A percentile compares a stretch with the other conserved stretches of the same genome.
phyloP scores from a whole-genome alignment of 1,140 invertebrate species.

The Listronotus oregonensis region DNA sequence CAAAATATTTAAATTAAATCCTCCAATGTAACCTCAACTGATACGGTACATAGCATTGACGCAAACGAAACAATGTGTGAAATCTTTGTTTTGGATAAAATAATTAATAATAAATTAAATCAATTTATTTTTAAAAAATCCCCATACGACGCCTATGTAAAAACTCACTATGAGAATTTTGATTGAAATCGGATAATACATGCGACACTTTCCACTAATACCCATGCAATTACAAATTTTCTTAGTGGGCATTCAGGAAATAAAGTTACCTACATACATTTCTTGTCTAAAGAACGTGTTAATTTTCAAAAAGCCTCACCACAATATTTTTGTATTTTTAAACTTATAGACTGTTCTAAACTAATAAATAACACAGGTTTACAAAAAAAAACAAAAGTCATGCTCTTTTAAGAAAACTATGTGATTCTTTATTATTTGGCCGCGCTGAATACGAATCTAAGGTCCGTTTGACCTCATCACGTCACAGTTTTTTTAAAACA shows the following conservation, averaged over 20 bases:
- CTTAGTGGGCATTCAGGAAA: too few relatives aligned
- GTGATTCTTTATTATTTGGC: too few relatives aligned
- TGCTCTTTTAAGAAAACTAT: too few relatives aligned
- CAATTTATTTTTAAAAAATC: constrained; percentile 24
- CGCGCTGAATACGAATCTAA: too few relatives aligned
- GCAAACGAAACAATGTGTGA: background rate
- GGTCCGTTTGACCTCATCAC: too few relatives aligned
- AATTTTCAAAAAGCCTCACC: background rate
- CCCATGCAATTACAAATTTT: background rate
- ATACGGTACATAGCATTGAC: constrained; percentile 1
- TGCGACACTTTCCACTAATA: background rate
- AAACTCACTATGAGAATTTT: constrained; percentile 14
- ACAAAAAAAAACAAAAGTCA: too few relatives aligned
- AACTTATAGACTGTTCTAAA: too few relatives aligned
- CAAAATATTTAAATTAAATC: constrained; percentile 11
- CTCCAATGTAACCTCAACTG: background rate
- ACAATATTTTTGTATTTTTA: background rate
- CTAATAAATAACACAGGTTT: too few relatives aligned
- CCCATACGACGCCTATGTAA: constrained; percentile 5
- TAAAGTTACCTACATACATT: background rate
- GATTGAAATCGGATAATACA: constrained; percentile 12
- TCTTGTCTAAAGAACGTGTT: constrained; percentile 6
- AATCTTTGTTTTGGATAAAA: constrained; percentile 7
- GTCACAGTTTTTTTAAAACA: too few relatives aligned
- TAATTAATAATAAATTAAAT: constrained; percentile 14